Evolutionary conservation across 2,888 invertebrate species (phyloP), one percentile per base, ranked within the genome.

Genomic region (Sinohyriopsis cumingii): DNA sequence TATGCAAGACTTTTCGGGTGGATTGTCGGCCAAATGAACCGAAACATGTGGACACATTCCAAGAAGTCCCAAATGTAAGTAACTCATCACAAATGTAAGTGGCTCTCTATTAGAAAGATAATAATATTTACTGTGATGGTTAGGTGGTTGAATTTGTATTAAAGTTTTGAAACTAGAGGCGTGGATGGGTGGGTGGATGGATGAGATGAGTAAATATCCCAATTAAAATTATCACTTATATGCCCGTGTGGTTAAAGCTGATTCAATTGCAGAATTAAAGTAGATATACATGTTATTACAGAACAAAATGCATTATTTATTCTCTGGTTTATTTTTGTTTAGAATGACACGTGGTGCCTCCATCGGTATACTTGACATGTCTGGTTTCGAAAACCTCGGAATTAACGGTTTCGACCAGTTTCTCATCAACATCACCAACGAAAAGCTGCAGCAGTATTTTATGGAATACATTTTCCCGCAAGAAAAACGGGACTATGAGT

Each of bases 391-490:
- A 66, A 83, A 82, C 67, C 82, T 84, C 71, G 66, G 67, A 3
- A 62, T n/a, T 12, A 84, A 84, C 62, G 76, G 81, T 3, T 82
- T 84, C 59, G 83, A 84, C 63, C 84, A 84, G 68, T 82, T 84
- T 62, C 72, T 83, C 15, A 82, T 84, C 63, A 84, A 84, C 67
- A 74, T 79, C n/a, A 81, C 82, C 12, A 84, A 84, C 61, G 84
- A 84, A 68, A 79, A 79, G 28, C 70, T 84, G 12, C 87, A 87
- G 71, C 82, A 82, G 68, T 82, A 82, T 71, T 86, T 87, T 64
- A 85, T 86, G 82, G 84, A 85, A 28, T 82, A 85, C 73, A 81
- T 86, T 25, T 87, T 86, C 65, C 80, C 82, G 5, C 73, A 81
- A 33, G 86, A 86, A 64, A 80, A 79, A 68, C 67, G 75, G 28